phyloP scores from a whole-genome alignment of 2,113 vertebrate genomes.

The Thunnus maccoyii region DNA sequence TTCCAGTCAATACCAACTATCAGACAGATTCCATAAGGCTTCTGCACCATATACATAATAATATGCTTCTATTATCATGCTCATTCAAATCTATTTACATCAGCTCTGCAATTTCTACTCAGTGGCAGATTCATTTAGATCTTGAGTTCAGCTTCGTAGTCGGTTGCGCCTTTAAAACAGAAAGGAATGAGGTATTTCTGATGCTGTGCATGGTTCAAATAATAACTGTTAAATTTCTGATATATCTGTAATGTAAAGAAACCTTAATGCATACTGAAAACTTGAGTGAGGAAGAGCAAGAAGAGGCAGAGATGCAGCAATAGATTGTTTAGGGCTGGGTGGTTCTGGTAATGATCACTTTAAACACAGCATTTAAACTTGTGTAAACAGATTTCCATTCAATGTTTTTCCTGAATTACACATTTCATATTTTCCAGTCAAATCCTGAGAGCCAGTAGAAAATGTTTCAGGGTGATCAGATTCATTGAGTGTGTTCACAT shows the following conservation, averaged over 20 bases:
- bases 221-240: background rate
- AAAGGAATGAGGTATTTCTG: background rate
- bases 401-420: too few species aligned
- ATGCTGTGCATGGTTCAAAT: background rate
- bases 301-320: background rate
- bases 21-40: constrained; percentile 16
- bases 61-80: constrained; percentile 29
- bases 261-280: background rate
- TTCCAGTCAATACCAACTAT: constrained; percentile 47
- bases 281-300: background rate
- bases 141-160: background rate
- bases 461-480: too few species aligned
- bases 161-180: background rate
- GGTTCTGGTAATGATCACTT: background rate
- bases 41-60: constrained; percentile 7
- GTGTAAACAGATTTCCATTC: background rate
- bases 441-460: too few species aligned
- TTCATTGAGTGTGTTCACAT: too few species aligned
- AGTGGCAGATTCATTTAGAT: background rate
- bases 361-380: background rate
- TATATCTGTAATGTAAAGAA: background rate
- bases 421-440: too few species aligned
- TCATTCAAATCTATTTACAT: constrained; percentile 7
- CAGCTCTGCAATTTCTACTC: background rate
- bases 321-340: background rate